Conservation (phyloP, 2,113 vertebrate genomes). For the Ellobius talpinus region DNA sequence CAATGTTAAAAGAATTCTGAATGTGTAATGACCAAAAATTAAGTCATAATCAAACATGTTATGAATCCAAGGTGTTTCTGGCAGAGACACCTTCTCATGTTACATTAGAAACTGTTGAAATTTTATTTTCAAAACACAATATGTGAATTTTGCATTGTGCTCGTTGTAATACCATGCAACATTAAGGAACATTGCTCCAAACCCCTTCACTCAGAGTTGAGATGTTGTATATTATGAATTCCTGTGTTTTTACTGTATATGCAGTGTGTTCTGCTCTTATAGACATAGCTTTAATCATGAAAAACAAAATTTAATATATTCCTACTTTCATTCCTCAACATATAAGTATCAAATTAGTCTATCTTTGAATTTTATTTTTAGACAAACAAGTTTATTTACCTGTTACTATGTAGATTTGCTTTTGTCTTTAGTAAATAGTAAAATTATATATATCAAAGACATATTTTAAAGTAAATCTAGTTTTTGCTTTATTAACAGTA, state of each 20-base stretch:
- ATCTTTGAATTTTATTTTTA: background rate
- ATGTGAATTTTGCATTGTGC: background rate
- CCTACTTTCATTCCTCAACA: no score
- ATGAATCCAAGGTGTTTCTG: background rate
- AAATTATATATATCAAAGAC: background rate
- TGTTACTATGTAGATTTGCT: background rate
- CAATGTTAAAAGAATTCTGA: background rate
- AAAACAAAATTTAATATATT: background rate
- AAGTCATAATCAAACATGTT: background rate
- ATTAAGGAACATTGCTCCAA: background rate
- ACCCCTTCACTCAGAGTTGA: background rate
- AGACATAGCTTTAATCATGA: background rate
- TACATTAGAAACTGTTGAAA: no score
- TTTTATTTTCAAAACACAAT: background rate
- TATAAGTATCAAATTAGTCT: background rate
- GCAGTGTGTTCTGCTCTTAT: background rate
- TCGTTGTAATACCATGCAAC: background rate
- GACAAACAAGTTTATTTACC: background rate
- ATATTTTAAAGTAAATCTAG: background rate
- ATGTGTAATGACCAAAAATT: background rate
- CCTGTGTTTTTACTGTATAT: background rate
- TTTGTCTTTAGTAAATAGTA: background rate
- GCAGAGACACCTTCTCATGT: background rate
- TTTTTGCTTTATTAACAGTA: background rate
- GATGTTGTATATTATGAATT: background rate